Percentiles rank a stretch among this genome's conserved stretches.
phyloP scores from a whole-genome alignment of 2,888 invertebrate species.

The Nomada hirtipes region DNA sequence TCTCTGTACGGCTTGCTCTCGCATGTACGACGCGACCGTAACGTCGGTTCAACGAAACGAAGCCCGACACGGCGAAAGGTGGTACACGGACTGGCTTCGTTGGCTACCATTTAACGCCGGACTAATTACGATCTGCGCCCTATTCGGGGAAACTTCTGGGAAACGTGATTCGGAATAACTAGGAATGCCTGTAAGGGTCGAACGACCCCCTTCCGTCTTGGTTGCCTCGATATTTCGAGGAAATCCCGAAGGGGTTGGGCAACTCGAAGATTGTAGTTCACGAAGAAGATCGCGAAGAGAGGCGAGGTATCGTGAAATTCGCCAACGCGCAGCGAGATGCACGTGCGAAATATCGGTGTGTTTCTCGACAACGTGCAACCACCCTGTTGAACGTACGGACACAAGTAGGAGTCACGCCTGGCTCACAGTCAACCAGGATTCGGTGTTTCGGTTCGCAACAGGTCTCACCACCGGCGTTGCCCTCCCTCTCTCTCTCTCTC shows the following conservation, averaged over 20 bases:
- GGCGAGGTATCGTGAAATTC: slow-evolving; percentile 32
- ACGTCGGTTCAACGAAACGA: background rate
- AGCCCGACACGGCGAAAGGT: slow-evolving; percentile 17
- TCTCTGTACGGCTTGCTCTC: slow-evolving; percentile 65
- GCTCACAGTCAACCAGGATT: slow-evolving; percentile 80
- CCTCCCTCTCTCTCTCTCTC: slow-evolving; percentile 48
- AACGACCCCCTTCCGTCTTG: background rate
- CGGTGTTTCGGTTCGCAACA: slow-evolving; percentile 82
- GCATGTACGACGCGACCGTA: background rate
- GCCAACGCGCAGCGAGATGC: slow-evolving; percentile 16
- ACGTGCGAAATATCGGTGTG: slow-evolving; percentile 65
- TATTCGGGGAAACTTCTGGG: background rate
- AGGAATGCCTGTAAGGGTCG: background rate
- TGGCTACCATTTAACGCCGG: slow-evolving; percentile 10
- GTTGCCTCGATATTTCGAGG: no score
- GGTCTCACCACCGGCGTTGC: slow-evolving; percentile 75
- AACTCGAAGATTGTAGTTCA: background rate
- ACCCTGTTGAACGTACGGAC: slow-evolving; percentile 74
- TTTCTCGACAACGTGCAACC: slow-evolving; percentile 70
- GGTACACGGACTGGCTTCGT: slow-evolving; percentile 15
- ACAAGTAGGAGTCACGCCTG: slow-evolving; percentile 75
- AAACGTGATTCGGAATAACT: background rate
- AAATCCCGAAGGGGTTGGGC: background rate
- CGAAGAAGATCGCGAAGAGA: slow-evolving; percentile 20
- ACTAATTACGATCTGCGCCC: slow-evolving; percentile 23